These are phyloP conservation scores for Triplophysa bombifrons DNA, from an alignment of 2,797 vertebrate species.

Conservation along the genomic window DNA sequence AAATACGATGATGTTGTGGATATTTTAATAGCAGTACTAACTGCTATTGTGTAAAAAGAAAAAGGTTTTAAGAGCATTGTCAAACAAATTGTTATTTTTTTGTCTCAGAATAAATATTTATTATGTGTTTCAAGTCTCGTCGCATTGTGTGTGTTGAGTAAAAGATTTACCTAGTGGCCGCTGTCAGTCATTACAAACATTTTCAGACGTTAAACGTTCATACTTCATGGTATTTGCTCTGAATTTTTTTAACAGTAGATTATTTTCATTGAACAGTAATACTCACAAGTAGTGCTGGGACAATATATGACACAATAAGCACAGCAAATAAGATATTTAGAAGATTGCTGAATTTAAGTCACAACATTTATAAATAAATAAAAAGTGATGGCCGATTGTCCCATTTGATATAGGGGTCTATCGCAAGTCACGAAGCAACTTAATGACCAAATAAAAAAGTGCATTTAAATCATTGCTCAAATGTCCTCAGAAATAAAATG, in stretches of 20 bases:
- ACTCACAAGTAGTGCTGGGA: not conserved
- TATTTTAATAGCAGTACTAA: conserved; percentile 63
- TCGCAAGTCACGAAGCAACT: no score
- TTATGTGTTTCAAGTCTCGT: conserved; percentile 72
- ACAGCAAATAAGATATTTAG: not conserved
- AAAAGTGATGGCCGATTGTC: no score
- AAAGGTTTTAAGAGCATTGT: conserved; percentile 67
- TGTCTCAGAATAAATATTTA: conserved; percentile 78
- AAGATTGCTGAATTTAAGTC: not conserved
- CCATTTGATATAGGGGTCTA: no score
- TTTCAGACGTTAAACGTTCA: not conserved
- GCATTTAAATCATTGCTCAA: no score
- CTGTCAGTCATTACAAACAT: not conserved
- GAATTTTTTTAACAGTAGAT: no score
- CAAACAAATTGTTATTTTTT: conserved; percentile 70
- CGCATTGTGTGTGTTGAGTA: not conserved
- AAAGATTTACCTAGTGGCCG: not conserved
- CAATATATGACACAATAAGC: not conserved
- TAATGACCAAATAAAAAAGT: no score
- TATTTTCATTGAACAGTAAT: not conserved
- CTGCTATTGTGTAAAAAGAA: conserved; percentile 66
- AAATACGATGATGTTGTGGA: conserved; percentile 56
- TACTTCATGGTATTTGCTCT: no score
- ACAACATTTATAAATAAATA: no score
- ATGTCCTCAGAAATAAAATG: no score